These are phyloP conservation scores for Drosophila ochracea DNA, from an alignment of 2,888 invertebrate species.

Conservation along the genomic window DNA sequence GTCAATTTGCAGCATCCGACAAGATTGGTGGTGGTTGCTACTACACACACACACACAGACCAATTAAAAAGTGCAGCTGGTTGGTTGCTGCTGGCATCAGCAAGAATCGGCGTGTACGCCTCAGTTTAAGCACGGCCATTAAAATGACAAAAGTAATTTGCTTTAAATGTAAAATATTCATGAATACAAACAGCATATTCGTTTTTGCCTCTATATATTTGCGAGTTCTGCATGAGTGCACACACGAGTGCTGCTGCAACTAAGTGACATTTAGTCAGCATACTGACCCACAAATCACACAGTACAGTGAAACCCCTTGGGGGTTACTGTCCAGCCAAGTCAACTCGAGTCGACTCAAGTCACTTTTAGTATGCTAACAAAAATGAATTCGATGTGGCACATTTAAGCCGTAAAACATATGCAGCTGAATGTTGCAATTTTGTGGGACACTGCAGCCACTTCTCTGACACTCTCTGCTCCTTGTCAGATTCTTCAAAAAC, in stretches of 20 bases:
- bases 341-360: slow-evolving; percentile 9
- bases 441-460: slow-evolving; percentile 22
- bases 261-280: slow-evolving; percentile 58
- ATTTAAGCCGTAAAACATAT: slow-evolving; percentile 52
- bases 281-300: slow-evolving; percentile 50
- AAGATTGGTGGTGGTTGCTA: slow-evolving; percentile 42
- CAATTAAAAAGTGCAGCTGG: not conserved
- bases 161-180: slow-evolving; percentile 66
- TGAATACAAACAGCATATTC: slow-evolving; percentile 15
- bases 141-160: slow-evolving; percentile 76
- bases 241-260: slow-evolving; percentile 2
- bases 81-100: not conserved
- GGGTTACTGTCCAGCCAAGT: slow-evolving; percentile 33
- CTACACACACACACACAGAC: slow-evolving; percentile 10
- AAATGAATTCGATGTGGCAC: slow-evolving; percentile 60
- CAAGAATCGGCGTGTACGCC: not conserved
- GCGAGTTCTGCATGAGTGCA: slow-evolving; percentile 9
- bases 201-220: slow-evolving; percentile 4
- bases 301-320: slow-evolving; percentile 39
- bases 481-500: slow-evolving; percentile 35
- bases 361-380: slow-evolving; percentile 38
- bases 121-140: slow-evolving; percentile 61
- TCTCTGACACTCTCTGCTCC: slow-evolving; percentile 5
- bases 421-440: slow-evolving; percentile 11
- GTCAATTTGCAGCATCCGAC: slow-evolving; percentile 52